These are phyloP conservation scores for Propithecus coquereli DNA, from an alignment of 2,113 vertebrate genomes.

Conservation along the genomic window DNA sequence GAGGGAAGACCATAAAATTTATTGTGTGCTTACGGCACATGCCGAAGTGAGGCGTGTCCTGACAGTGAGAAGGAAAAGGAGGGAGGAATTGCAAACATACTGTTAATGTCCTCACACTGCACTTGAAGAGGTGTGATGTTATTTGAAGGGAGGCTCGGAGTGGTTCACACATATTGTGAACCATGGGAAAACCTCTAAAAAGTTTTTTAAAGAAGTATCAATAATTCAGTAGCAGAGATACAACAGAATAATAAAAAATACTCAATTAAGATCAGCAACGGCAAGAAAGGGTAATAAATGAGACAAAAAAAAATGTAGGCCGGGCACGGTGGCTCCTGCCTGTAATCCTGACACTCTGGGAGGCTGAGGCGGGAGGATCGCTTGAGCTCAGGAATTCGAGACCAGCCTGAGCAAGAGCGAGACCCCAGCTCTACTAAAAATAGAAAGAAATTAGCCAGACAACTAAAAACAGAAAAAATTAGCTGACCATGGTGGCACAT, in stretches of 20 bases:
- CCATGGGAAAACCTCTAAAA: background rate
- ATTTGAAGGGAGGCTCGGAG: background rate
- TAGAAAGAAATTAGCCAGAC: no score
- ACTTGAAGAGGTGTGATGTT: background rate
- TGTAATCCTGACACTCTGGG: no score
- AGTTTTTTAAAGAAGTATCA: background rate
- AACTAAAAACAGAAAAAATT: no score
- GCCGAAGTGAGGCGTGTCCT: background rate
- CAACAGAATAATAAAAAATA: background rate
- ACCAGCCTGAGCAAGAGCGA: no score
- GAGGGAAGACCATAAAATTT: background rate
- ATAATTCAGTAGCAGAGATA: background rate
- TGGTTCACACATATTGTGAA: background rate
- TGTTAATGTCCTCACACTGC: background rate
- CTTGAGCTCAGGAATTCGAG: no score
- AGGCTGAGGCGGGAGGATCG: no score
- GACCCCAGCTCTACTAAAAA: no score
- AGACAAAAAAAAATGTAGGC: background rate
- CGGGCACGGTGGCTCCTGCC: no score
- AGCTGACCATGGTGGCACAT: no score
- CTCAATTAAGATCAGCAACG: background rate
- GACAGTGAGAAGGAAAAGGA: accelerated
- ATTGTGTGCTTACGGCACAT: no score
- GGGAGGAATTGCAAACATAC: no score
- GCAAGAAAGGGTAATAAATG: background rate